phyloP scores from a whole-genome alignment of 2,113 vertebrate species.

The Eupsittula cactorum region DNA sequence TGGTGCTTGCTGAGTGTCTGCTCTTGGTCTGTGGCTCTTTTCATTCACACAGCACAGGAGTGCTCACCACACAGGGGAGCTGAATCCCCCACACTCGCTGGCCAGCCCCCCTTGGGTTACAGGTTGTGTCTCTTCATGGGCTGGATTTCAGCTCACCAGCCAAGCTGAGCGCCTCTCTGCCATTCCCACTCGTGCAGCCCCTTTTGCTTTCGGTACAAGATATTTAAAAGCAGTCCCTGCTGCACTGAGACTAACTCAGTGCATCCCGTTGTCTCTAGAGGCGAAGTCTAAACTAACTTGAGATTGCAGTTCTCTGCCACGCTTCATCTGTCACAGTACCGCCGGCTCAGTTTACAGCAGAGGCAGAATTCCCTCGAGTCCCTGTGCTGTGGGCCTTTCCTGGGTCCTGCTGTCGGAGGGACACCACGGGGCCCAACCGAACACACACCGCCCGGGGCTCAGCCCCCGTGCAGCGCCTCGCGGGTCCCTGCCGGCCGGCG shows the following conservation, averaged over 20 bases:
- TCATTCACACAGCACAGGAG: fast-evolving
- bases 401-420: fast-evolving
- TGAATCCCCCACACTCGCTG: not conserved
- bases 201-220: not conserved
- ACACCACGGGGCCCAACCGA: not conserved
- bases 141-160: not conserved
- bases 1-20: fast-evolving
- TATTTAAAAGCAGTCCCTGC: not conserved
- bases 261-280: not conserved
- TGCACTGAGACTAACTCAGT: fast-evolving
- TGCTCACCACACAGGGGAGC: fast-evolving
- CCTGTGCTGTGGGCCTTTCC: not conserved
- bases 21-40: fast-evolving
- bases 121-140: not conserved
- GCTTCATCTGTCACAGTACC: not conserved
- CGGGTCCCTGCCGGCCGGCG: fast-evolving
- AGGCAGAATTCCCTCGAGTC: not conserved
- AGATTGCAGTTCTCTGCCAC: not conserved
- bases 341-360: not conserved
- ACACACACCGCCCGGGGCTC: not conserved
- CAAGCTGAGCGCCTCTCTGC: not conserved
- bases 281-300: not conserved
- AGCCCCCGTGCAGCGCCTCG: not conserved
- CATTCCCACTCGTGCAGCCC: not conserved
- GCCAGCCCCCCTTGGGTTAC: not conserved